phyloP scores from a whole-genome alignment of 2,113 vertebrate genomes.

The Peucedramus taeniatus region DNA sequence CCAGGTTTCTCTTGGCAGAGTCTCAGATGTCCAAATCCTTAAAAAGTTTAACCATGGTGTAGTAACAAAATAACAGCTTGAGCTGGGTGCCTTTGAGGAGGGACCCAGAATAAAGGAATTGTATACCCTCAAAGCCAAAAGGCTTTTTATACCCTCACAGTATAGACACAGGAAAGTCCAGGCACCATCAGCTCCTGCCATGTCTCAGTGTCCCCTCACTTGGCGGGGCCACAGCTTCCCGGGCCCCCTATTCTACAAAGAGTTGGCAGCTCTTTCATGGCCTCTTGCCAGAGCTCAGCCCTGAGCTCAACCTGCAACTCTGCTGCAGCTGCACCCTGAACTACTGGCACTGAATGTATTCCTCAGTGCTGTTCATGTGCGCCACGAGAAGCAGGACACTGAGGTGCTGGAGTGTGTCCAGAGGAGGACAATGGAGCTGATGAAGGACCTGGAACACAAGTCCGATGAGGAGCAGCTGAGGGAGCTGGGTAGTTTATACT shows the following conservation, averaged over 20 bases:
- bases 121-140: not conserved
- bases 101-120: not conserved
- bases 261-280: not conserved
- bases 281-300: not conserved
- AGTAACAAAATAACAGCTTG: not conserved
- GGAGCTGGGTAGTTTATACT: not conserved
- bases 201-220: not conserved
- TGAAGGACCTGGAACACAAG: not conserved
- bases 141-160: not conserved
- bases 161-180: not conserved
- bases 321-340: not conserved
- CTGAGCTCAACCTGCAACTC: not conserved
- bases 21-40: not conserved
- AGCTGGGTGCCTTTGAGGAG: not conserved
- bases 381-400: accelerated
- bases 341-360: not conserved
- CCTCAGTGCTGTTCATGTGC: not conserved
- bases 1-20: not conserved
- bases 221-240: no score
- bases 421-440: not conserved
- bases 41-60: not conserved
- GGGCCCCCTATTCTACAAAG: not conserved
- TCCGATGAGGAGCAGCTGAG: not conserved
- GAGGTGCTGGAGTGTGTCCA: not conserved
- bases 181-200: accelerated